phyloP scores from a whole-genome alignment of 2,888 invertebrate genomes.

The Cyrtodaria siliqua region DNA sequence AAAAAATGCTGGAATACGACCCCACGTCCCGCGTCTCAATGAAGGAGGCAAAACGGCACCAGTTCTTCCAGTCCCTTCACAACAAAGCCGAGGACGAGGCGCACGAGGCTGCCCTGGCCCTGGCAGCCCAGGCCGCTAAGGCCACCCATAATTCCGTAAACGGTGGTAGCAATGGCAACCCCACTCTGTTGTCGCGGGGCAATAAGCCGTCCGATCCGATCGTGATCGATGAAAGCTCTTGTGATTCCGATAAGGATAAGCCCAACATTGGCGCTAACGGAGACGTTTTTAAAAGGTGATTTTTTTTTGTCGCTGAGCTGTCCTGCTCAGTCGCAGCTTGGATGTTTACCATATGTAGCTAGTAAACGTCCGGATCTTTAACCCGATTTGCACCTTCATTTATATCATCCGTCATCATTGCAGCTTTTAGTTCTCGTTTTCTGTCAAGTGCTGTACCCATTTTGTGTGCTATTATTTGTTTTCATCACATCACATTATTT shows the following conservation, averaged over 20 bases:
- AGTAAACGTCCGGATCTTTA: too few species aligned
- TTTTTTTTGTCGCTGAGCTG: background rate
- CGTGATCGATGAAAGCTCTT: conserved; percentile 62
- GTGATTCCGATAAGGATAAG: conserved; percentile 48
- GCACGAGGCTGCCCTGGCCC: conserved; percentile 44
- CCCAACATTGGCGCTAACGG: conserved; percentile 42
- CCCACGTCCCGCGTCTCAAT: conserved; percentile 95
- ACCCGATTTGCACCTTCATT: too few species aligned
- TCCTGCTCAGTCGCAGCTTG: too few species aligned
- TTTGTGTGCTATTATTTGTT: too few species aligned
- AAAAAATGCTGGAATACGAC: conserved; percentile 98
- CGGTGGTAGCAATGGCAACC: conserved; percentile 27
- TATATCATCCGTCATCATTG: too few species aligned
- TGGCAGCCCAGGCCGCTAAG: conserved; percentile 25
- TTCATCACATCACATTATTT: too few species aligned
- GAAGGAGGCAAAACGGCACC: conserved; percentile 95
- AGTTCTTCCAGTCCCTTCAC: conserved; percentile 90
- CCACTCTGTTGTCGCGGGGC: conserved; percentile 40
- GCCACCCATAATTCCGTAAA: conserved; percentile 29
- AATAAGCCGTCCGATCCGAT: conserved; percentile 47
- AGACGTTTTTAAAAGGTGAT: conserved; percentile 43
- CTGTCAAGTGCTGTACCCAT: too few species aligned
- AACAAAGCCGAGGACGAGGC: conserved; percentile 63
- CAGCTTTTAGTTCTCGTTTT: too few species aligned
- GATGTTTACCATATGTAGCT: too few species aligned